Percentiles rank a stretch among this genome's conserved stretches.
Conservation (phyloP, 2,888 invertebrate species). For the Diarsia rubi region DNA sequence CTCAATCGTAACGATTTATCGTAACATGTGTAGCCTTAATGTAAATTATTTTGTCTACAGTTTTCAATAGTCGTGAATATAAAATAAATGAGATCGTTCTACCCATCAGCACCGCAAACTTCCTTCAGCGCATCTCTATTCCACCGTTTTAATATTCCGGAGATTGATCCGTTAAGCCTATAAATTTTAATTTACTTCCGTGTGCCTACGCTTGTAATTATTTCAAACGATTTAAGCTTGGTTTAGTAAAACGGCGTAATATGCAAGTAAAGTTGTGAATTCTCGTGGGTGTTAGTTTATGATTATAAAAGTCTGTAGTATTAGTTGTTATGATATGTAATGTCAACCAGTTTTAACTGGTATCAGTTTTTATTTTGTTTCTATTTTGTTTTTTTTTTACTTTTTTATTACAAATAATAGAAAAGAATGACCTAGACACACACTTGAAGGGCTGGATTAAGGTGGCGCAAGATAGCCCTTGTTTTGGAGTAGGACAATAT, state of each 20-base stretch:
- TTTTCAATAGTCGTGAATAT: background rate
- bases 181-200: conserved; percentile 70
- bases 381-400: background rate
- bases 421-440: background rate
- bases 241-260: conserved; percentile 41
- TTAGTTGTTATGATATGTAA: background rate
- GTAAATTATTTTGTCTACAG: background rate
- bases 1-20: too few relatives aligned
- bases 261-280: conserved; percentile 37
- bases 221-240: conserved; percentile 60
- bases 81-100: conserved; percentile 24
- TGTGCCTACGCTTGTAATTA: conserved; percentile 62
- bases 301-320: background rate
- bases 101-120: conserved; percentile 54
- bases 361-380: too few relatives aligned
- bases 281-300: conserved; percentile 20
- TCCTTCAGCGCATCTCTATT: conserved; percentile 49
- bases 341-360: background rate
- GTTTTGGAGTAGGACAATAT: background rate
- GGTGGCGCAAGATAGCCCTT: background rate
- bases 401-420: background rate
- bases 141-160: conserved; percentile 74
- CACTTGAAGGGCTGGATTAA: background rate
- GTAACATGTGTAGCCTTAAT: too few relatives aligned
- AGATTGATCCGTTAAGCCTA: conserved; percentile 75